Evolutionary conservation across 2,888 invertebrate species (phyloP), one percentile per base, ranked within the genome.

Genomic region (Terebella lapidaria): DNA sequence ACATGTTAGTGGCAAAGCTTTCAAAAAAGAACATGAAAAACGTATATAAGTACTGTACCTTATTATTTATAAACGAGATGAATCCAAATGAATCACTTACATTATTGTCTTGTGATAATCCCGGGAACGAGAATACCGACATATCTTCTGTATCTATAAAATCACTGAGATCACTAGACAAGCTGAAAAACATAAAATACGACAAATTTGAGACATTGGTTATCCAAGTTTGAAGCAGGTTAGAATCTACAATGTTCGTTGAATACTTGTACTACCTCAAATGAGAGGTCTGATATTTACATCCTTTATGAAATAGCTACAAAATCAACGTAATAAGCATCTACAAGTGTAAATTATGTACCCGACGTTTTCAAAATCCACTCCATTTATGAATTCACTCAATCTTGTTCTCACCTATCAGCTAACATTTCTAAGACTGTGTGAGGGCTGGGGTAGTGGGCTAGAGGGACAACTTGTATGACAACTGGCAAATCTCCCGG

Each of bases 391-490:
- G n/a, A n/a, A n/a, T n/a, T n/a, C n/a, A n/a, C n/a, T n/a, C n/a
- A n/a, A n/a, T n/a, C n/a, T n/a, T n/a, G n/a, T n/a, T n/a, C 42
- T 15, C n/a, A 35, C 42, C 42, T 60, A 49, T 57, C 59, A 28
- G 58, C 60, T 28, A 83, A 72, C 25, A 81, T 67, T 57, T 83
- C 78, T 26, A 84, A 67, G 22, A 84, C 71, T 5, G 79, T 82
- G 63, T 85, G 84, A 61, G 87, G 85, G 75, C 84, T 84, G 15
- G 89, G 89, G 80, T 90, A 90, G 67, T 82, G 84, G 71, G 85
- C 85, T 71, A 89, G 85, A 71, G 89, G 85, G n/a, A 89, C 83
- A 59, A 88, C 79, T 78, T 92, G 92, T 71, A 91, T 83, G 61
- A 90, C 81, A 62, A 92, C 79, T 63, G 88, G 85, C 58, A 81